phyloP scores from a whole-genome alignment of 92 coral and sea anemone genomes.

The Palythoa caribaeorum region DNA sequence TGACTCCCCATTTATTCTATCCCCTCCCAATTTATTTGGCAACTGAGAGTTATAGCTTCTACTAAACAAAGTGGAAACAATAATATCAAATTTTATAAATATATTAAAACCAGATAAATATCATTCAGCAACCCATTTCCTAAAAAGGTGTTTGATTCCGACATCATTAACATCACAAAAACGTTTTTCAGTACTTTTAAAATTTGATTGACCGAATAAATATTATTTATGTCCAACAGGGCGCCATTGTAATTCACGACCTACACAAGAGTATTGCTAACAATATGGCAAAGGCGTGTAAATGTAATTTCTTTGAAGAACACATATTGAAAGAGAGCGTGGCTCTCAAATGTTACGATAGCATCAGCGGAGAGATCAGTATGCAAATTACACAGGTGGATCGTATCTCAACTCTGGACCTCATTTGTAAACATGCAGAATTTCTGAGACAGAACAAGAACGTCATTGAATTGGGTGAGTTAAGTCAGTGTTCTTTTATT shows the following conservation, averaged over 20 bases:
- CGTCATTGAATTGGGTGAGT: constrained; percentile 84
- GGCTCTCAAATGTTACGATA: constrained; percentile 78
- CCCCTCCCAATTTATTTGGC: too few species aligned
- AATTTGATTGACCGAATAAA: background rate
- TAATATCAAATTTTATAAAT: too few species aligned
- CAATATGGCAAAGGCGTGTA: constrained; percentile 76
- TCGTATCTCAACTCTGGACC: constrained; percentile 51
- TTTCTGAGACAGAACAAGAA: constrained; percentile 71
- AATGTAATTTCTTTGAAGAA: constrained; percentile 69
- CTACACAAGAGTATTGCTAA: constrained; percentile 70
- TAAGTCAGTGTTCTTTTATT: too few species aligned
- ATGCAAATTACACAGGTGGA: constrained; percentile 66
- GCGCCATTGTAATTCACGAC: constrained; percentile 58
- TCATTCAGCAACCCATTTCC: too few species aligned
- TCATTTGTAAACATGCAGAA: constrained; percentile 72
- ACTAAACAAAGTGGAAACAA: too few species aligned
- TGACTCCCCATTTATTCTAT: too few species aligned
- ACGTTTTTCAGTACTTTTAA: background rate
- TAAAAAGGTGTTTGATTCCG: too few species aligned
- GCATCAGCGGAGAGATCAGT: constrained; percentile 82
- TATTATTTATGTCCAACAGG: constrained; percentile 49
- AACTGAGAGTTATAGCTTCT: too few species aligned
- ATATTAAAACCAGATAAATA: too few species aligned
- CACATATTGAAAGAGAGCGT: constrained; percentile 66
- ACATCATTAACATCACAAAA: background rate